phyloP scores from a whole-genome alignment of 2,113 vertebrate species.

The Paraplagusia blochii region DNA sequence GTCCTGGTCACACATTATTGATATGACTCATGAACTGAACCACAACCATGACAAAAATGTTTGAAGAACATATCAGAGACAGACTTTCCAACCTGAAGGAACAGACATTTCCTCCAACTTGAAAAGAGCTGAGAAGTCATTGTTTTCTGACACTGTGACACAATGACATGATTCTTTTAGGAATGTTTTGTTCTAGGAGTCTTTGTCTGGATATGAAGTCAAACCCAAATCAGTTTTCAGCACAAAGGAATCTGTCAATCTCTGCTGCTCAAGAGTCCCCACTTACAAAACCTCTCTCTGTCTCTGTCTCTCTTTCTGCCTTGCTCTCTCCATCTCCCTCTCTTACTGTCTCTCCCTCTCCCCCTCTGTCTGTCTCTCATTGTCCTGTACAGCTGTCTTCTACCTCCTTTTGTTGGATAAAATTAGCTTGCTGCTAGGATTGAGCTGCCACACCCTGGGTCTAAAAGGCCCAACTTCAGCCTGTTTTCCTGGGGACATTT shows the following conservation, averaged over 20 bases:
- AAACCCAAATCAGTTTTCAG: neutral
- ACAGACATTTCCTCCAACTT: too few relatives aligned
- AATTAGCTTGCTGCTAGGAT: conserved; percentile 53
- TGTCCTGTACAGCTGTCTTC: conserved; percentile 69
- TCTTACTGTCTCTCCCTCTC: conserved; percentile 4
- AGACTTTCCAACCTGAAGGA: too few relatives aligned
- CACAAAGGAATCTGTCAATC: conserved; percentile 3
- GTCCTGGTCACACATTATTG: neutral
- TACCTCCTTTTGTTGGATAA: conserved; percentile 58
- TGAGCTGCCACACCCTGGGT: too few relatives aligned
- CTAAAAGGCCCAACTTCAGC: too few relatives aligned
- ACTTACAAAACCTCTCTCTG: neutral
- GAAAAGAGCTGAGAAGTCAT: neutral
- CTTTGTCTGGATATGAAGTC: too few relatives aligned
- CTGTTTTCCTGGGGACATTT: too few relatives aligned
- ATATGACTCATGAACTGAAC: neutral
- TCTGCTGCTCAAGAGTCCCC: neutral
- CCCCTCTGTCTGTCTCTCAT: conserved; percentile 38
- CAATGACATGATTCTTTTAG: neutral
- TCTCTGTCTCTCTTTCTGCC: neutral
- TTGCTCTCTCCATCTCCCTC: neutral
- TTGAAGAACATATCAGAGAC: too few relatives aligned
- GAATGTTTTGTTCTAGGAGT: neutral
- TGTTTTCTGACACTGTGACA: neutral
- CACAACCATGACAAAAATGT: too few relatives aligned